Evolutionary conservation across 2,888 invertebrate species (phyloP).

Genomic region (Drosophila seclusa): DNA sequence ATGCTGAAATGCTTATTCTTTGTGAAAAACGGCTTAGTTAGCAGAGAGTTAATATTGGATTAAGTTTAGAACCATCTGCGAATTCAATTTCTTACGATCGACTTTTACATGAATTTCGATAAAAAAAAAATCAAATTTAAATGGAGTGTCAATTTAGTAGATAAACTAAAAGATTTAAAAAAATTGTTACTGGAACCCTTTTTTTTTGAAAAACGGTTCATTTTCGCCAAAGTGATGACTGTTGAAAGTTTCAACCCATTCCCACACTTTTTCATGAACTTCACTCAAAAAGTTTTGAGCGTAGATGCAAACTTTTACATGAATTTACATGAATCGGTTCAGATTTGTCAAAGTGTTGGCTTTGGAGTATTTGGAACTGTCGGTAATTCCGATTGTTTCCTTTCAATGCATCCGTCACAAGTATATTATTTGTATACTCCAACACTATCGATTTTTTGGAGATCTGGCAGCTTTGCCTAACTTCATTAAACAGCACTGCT

Average conservation of each 20-base stretch:
- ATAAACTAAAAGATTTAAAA: neutral
- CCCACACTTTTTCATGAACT: neutral
- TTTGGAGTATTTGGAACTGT: neutral
- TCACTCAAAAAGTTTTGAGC: neutral
- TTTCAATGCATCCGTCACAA: neutral
- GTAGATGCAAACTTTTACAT: neutral
- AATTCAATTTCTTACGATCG: neutral
- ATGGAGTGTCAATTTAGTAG: neutral
- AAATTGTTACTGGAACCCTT: neutral
- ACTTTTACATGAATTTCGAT: neutral
- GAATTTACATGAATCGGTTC: no score
- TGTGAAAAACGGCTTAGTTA: neutral
- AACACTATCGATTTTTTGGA: neutral
- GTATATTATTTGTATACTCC: neutral
- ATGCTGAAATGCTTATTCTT: neutral
- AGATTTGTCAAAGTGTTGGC: neutral
- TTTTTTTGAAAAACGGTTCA: neutral
- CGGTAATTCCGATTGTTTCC: neutral
- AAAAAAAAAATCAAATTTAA: neutral
- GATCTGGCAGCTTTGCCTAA: conserved; percentile 26
- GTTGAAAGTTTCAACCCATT: neutral
- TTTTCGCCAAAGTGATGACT: neutral
- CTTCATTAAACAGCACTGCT: conserved; percentile 34
- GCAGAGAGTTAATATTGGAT: neutral
- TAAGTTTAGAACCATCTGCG: neutral